A percentile compares a stretch with the other conserved stretches of the same genome.
phyloP scores from a whole-genome alignment of 2,113 vertebrate species.

The Rhea americana region DNA sequence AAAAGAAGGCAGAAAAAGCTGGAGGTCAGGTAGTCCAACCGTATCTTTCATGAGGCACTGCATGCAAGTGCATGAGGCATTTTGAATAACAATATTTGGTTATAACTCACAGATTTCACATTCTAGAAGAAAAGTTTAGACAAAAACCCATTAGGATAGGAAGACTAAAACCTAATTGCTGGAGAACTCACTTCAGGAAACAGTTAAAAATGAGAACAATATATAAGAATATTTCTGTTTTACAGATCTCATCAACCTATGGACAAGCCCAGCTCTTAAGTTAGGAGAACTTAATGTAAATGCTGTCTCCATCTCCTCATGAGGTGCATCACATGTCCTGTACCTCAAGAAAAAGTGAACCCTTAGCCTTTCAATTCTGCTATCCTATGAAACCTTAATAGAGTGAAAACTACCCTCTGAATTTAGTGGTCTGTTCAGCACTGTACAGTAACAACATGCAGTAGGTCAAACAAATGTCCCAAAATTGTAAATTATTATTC shows the following conservation, averaged over 20 bases:
- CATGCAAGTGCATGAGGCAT: too few species aligned
- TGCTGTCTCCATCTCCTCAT: background rate
- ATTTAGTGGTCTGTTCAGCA: background rate
- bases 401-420: background rate
- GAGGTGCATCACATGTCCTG: background rate
- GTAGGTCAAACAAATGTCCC: background rate
- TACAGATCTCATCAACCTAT: background rate
- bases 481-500: slow-evolving; percentile 26
- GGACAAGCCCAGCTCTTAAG: background rate
- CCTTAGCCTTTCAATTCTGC: background rate
- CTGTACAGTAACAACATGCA: background rate
- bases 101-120: background rate
- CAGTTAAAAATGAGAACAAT: background rate
- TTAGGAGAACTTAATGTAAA: background rate
- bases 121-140: background rate
- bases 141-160: background rate
- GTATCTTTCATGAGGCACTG: background rate
- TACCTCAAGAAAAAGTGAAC: accelerated
- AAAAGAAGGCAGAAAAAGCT: background rate
- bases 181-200: background rate
- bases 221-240: background rate
- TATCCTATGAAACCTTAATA: background rate
- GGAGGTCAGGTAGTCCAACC: too few species aligned
- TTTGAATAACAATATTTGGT: background rate
- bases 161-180: background rate